A percentile compares a stretch with the other conserved stretches of the same genome.
phyloP scores from a whole-genome alignment of 2,797 vertebrate species.

The Pterois miles region DNA sequence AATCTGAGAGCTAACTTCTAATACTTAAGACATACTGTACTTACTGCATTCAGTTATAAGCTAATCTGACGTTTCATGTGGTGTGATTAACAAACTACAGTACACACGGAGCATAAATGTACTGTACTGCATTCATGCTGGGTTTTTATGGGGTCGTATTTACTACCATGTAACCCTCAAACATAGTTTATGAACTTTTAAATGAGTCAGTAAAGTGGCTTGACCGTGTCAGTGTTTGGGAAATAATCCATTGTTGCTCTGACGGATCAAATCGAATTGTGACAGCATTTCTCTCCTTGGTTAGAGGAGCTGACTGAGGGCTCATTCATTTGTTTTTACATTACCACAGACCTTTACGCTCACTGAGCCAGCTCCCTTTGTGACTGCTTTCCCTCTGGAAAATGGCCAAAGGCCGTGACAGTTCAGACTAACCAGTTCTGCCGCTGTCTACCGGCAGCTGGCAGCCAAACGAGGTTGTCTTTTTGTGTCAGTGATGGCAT shows the following conservation, averaged over 20 bases:
- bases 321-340: neutral
- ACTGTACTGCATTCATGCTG: neutral
- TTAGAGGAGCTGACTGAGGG: neutral
- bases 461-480: neutral
- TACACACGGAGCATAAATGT: neutral
- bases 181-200: neutral
- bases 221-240: neutral
- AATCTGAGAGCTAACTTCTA: neutral
- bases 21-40: neutral
- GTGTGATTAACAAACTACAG: neutral
- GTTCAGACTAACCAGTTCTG: slow-evolving; percentile 16
- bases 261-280: neutral
- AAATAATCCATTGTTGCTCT: neutral
- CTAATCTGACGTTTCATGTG: neutral
- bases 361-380: neutral
- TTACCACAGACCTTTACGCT: neutral
- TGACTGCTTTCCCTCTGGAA: neutral
- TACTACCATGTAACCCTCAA: neutral
- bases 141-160: neutral
- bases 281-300: neutral
- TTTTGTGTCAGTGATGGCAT: neutral
- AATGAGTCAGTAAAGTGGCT: neutral
- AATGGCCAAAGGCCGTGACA: neutral
- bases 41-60: neutral
- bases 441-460: too few species aligned